These are phyloP conservation scores for Atractosteus spatula DNA, from an alignment of 2,113 vertebrate genomes.

Conservation along the genomic window DNA sequence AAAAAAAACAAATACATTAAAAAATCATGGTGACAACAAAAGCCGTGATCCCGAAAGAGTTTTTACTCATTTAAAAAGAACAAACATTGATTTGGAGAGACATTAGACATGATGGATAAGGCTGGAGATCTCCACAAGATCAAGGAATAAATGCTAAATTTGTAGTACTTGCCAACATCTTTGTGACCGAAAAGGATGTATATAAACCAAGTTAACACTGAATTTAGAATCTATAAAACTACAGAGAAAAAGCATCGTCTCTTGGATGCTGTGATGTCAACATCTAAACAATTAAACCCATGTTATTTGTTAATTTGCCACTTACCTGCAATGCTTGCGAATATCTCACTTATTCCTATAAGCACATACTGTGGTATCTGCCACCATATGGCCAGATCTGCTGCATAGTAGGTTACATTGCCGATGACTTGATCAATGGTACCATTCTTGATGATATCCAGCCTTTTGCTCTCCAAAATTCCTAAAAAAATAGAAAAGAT, in stretches of 20 bases:
- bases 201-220: constrained; percentile 30
- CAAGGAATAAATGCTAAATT: not conserved
- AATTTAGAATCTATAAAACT: not conserved
- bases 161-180: not conserved
- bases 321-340: constrained; percentile 94
- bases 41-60: constrained; percentile 15
- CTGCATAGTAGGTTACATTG: constrained; percentile 77
- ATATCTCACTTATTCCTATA: constrained; percentile 94
- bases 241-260: too few relatives aligned
- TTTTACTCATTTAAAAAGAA: constrained; percentile 24
- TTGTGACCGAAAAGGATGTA: constrained; percentile 8
- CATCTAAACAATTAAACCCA: constrained; percentile 35
- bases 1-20: not conserved
- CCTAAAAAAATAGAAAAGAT: constrained; percentile 52
- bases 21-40: not conserved
- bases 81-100: constrained; percentile 33
- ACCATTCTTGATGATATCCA: constrained; percentile 70
- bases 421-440: constrained; percentile 84
- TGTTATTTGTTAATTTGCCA: constrained; percentile 28
- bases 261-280: constrained; percentile 16
- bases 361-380: constrained; percentile 96
- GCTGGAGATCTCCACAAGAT: not conserved
- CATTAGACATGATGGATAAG: constrained; percentile 33
- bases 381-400: constrained; percentile 93
- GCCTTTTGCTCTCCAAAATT: constrained; percentile 89